These are phyloP conservation scores for Odontomachus brunneus DNA, from an alignment of 1,140 invertebrate genomes.

Conservation along the genomic window DNA sequence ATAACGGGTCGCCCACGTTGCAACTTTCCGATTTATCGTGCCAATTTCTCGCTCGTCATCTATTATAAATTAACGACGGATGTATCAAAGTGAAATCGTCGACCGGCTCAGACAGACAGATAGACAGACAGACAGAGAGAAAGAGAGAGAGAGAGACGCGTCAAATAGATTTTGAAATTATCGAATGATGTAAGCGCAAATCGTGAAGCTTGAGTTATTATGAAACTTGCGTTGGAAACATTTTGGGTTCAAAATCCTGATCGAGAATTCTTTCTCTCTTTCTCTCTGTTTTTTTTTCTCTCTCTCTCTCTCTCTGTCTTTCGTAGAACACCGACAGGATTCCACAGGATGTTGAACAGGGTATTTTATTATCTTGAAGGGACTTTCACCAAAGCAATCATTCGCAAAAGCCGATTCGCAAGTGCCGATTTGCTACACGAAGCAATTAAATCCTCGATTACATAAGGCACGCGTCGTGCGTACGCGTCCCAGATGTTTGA, in stretches of 20 bases:
- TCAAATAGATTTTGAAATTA: slow-evolving; percentile 13
- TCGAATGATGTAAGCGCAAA: neutral
- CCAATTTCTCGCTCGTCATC: neutral
- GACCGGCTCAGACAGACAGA: neutral
- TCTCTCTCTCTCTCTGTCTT: neutral
- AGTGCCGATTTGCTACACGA: slow-evolving; percentile 17
- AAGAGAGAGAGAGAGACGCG: no score
- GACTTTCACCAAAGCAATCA: slow-evolving; percentile 18
- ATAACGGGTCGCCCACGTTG: neutral
- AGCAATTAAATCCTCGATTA: slow-evolving; percentile 28
- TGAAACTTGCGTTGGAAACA: slow-evolving; percentile 13
- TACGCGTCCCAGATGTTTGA: neutral
- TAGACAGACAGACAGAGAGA: no score
- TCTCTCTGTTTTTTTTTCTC: neutral
- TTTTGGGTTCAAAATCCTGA: neutral
- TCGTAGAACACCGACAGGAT: no score
- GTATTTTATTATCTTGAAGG: neutral
- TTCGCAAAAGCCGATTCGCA: slow-evolving; percentile 41
- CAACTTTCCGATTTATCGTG: slow-evolving; percentile 25
- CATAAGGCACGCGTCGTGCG: neutral
- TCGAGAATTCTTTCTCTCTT: neutral
- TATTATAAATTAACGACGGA: neutral
- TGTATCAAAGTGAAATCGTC: slow-evolving; percentile 51
- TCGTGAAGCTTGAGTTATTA: neutral
- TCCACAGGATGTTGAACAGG: neutral